Percentiles rank a stretch among this genome's conserved stretches.
Evolutionary conservation across 2,797 vertebrate genomes (phyloP).

Genomic region (Halcyon badia): DNA sequence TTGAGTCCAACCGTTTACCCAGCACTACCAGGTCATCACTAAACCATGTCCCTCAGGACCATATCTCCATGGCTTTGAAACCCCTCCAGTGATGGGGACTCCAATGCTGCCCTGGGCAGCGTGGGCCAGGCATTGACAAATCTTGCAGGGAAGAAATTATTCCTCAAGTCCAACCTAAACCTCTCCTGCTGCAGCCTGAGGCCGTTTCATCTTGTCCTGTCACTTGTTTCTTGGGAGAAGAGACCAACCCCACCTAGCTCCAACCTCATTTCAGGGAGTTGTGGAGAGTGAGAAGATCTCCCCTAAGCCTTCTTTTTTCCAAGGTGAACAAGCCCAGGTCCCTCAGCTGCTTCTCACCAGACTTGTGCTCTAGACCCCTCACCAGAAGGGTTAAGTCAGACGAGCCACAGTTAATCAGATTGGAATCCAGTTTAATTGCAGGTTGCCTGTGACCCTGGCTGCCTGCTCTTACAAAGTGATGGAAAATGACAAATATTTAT

Average conservation of each 20-base stretch:
- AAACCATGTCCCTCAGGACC: not conserved
- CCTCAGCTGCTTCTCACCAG: not conserved
- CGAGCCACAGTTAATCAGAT: not conserved
- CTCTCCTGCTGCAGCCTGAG: not conserved
- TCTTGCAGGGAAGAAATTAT: not conserved
- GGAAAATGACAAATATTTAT: constrained; percentile 66
- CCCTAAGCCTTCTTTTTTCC: not conserved
- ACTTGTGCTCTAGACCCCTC: not conserved
- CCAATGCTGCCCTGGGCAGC: not conserved
- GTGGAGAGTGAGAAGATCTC: not conserved
- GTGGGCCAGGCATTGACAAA: not conserved
- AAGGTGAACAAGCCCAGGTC: not conserved
- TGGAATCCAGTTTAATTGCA: constrained; percentile 15
- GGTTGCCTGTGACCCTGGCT: not conserved
- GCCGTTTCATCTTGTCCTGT: not conserved
- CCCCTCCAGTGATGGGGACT: not conserved
- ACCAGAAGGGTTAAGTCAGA: not conserved
- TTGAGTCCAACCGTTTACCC: not conserved
- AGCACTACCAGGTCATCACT: not conserved
- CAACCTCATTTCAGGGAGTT: not conserved
- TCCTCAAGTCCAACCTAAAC: not conserved
- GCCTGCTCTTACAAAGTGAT: constrained; percentile 22
- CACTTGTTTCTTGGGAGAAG: not conserved
- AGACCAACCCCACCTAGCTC: not conserved
- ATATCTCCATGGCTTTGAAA: not conserved